phyloP scores from a whole-genome alignment of 1,140 invertebrate genomes.

The Ips nitidus region DNA sequence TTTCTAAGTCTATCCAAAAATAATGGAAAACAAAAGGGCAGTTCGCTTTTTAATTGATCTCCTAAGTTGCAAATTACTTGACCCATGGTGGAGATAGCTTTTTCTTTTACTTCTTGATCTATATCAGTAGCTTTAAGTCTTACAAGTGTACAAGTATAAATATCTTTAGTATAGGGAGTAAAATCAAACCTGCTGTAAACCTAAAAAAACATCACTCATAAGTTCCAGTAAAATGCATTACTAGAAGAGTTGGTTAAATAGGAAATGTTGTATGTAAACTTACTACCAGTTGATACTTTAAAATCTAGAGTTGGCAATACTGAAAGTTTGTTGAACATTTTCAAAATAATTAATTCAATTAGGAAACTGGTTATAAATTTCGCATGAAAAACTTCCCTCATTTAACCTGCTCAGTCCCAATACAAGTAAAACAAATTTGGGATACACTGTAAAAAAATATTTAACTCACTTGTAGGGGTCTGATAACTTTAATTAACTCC shows the following conservation, averaged over 20 bases:
- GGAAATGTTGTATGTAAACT: slow-evolving; percentile 3
- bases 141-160: slow-evolving; percentile 84
- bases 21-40: slow-evolving; percentile 85
- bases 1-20: slow-evolving; percentile 93
- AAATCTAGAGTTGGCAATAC: too few relatives aligned
- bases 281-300: background rate
- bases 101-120: slow-evolving; percentile 97
- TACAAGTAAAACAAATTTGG: too few relatives aligned
- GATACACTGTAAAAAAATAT: background rate
- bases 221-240: background rate
- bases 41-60: slow-evolving; percentile 74
- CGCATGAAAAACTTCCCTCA: too few relatives aligned
- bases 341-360: too few relatives aligned
- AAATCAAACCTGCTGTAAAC: slow-evolving; percentile 68
- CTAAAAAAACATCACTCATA: slow-evolving; percentile 3
- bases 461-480: slow-evolving; percentile 70
- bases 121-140: slow-evolving; percentile 93
- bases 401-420: too few relatives aligned
- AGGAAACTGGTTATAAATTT: too few relatives aligned
- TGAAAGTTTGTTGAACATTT: too few relatives aligned
- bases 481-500: slow-evolving; percentile 91
- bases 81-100: slow-evolving; percentile 96
- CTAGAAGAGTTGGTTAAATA: background rate
- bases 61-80: slow-evolving; percentile 92
- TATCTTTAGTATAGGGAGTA: slow-evolving; percentile 72